phyloP scores from a whole-genome alignment of 1,140 invertebrate species.

The Caerostris darwini region DNA sequence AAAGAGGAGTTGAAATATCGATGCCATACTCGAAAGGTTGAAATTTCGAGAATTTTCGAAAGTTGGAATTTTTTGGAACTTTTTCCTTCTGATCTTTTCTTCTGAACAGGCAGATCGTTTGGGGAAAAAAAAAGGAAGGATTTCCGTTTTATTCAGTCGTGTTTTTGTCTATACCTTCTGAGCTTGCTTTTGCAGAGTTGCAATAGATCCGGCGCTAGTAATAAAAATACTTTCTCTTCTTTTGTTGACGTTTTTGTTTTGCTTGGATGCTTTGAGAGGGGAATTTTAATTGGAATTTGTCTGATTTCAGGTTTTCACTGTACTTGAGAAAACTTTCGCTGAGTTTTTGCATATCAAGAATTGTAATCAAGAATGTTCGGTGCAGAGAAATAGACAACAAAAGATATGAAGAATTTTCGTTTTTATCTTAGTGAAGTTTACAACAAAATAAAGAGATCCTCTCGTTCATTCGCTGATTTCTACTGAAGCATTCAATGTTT shows the following conservation, averaged over 20 bases:
- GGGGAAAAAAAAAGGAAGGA: not conserved
- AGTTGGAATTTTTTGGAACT: not conserved
- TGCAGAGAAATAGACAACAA: too few species aligned
- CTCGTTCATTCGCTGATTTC: too few species aligned
- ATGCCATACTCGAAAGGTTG: conserved; percentile 37
- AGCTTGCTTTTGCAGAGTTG: not conserved
- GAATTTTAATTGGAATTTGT: too few species aligned
- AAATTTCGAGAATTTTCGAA: conserved; percentile 43
- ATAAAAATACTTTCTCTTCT: not conserved
- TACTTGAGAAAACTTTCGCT: too few species aligned
- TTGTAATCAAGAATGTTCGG: too few species aligned
- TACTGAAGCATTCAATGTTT: too few species aligned
- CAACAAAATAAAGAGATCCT: too few species aligned
- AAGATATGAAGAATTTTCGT: too few species aligned
- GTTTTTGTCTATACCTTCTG: conserved; percentile 19
- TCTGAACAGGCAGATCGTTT: conserved; percentile 7
- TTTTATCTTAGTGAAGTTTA: too few species aligned
- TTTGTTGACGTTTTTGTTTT: not conserved
- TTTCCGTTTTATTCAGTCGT: conserved; percentile 28
- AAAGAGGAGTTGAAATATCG: conserved; percentile 38
- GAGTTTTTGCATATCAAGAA: too few species aligned
- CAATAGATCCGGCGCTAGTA: not conserved
- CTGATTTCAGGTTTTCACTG: too few species aligned
- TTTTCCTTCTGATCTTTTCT: conserved; percentile 3
- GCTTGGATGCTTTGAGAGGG: too few species aligned